Conservation (phyloP, 1,140 invertebrate genomes). For the Atopsyche davidsoni region DNA sequence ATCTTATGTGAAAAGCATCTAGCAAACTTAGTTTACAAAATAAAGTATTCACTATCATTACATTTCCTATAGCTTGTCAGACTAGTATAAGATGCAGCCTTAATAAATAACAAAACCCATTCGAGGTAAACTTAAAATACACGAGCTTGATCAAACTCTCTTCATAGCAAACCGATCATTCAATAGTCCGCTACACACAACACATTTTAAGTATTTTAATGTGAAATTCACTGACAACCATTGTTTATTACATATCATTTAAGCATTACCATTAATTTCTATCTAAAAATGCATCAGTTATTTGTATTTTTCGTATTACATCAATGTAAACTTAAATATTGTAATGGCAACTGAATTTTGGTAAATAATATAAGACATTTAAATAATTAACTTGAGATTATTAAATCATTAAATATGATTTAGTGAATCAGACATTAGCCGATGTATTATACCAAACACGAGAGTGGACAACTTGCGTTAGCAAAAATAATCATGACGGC, state of each 20-base stretch:
- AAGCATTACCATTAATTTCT: not conserved
- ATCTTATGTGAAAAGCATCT: not conserved
- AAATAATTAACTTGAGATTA: too few relatives aligned
- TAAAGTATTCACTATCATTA: not conserved
- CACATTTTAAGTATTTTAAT: not conserved
- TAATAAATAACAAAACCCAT: slow-evolving; percentile 13
- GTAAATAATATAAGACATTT: too few relatives aligned
- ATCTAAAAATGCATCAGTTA: not conserved
- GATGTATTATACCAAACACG: too few relatives aligned
- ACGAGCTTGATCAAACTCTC: not conserved
- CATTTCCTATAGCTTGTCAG: slow-evolving; percentile 12
- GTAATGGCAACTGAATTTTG: too few relatives aligned
- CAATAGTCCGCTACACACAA: too few relatives aligned
- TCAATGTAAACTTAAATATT: too few relatives aligned
- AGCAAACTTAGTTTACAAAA: slow-evolving; percentile 2
- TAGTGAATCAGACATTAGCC: too few relatives aligned
- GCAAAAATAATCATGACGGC: too few relatives aligned
- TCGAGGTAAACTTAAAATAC: not conserved
- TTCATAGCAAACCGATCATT: not conserved
- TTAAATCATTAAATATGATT: too few relatives aligned
- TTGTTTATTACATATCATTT: not conserved
- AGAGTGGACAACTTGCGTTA: too few relatives aligned
- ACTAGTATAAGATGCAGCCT: slow-evolving; percentile 29
- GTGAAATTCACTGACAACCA: not conserved
- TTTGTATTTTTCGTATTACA: too few relatives aligned